Evolutionary conservation across 2,797 vertebrate genomes (phyloP).

Genomic region (Tachyglossus aculeatus): DNA sequence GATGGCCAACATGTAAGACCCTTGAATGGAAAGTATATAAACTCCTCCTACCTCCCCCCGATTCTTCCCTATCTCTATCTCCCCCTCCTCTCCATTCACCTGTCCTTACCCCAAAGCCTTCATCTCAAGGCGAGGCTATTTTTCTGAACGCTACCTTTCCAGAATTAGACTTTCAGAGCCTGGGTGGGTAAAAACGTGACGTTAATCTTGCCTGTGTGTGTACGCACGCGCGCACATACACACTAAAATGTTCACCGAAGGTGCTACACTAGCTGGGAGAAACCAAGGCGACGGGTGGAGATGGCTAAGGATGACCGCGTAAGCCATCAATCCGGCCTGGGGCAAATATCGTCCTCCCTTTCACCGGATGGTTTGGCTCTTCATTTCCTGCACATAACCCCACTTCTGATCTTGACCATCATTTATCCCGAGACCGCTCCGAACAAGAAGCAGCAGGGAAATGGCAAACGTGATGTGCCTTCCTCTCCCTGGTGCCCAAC

Average conservation of each 20-base stretch:
- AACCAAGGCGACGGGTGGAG: constrained; percentile 21
- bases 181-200: too few species aligned
- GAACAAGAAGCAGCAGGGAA: background rate
- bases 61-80: background rate
- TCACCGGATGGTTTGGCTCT: constrained; percentile 13
- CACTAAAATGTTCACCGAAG: constrained; percentile 33
- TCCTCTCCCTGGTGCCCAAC: background rate
- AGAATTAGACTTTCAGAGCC: too few species aligned
- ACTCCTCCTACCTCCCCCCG: too few species aligned
- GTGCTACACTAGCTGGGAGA: constrained; percentile 40
- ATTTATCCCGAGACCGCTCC: fast-evolving
- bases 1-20: too few species aligned
- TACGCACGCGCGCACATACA: too few species aligned
- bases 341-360: background rate
- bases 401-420: background rate
- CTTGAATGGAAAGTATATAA: too few species aligned
- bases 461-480: background rate
- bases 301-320: constrained; percentile 3
- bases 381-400: constrained; percentile 12
- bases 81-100: background rate
- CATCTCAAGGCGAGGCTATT: too few species aligned
- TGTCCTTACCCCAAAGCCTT: too few species aligned
- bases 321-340: background rate
- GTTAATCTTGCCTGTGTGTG: too few species aligned
- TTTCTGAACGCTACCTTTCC: constrained; percentile 19